phyloP scores from a whole-genome alignment of 2,797 vertebrate genomes.

The Falco cherrug region DNA sequence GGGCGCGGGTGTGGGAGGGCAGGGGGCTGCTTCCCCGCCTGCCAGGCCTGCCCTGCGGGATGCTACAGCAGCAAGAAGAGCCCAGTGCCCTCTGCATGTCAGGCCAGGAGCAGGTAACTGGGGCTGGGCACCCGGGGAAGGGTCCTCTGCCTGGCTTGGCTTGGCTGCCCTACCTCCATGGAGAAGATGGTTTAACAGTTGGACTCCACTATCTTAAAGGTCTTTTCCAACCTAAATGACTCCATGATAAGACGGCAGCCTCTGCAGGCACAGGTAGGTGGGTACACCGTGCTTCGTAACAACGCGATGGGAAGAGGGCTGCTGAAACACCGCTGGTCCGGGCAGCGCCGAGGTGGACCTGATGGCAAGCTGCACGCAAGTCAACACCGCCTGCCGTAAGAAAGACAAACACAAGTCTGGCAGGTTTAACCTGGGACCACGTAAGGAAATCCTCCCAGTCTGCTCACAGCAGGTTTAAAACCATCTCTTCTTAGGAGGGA shows the following conservation, averaged over 20 bases:
- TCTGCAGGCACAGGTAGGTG: neutral
- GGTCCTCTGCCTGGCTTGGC: neutral
- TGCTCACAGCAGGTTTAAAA: neutral
- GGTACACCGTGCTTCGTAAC: rapidly evolving
- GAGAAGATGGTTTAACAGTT: neutral
- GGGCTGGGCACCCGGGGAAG: neutral
- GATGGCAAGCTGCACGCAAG: neutral
- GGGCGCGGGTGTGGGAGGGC: neutral
- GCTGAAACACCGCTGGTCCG: neutral
- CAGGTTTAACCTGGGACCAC: neutral
- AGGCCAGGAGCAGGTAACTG: neutral
- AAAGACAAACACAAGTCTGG: neutral
- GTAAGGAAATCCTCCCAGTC: neutral
- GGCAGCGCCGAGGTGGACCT: neutral
- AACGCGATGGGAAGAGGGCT: neutral
- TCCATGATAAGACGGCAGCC: neutral
- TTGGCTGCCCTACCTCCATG: neutral
- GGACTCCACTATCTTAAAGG: no score
- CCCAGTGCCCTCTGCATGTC: neutral
- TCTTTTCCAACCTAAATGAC: no score
- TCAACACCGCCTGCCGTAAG: neutral
- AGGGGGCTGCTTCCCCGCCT: neutral
- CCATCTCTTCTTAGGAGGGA: neutral
- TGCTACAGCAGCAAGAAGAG: neutral
- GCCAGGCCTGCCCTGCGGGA: neutral